Conservation (phyloP, 1,140 invertebrate species). For the Pogonomyrmex barbatus region DNA sequence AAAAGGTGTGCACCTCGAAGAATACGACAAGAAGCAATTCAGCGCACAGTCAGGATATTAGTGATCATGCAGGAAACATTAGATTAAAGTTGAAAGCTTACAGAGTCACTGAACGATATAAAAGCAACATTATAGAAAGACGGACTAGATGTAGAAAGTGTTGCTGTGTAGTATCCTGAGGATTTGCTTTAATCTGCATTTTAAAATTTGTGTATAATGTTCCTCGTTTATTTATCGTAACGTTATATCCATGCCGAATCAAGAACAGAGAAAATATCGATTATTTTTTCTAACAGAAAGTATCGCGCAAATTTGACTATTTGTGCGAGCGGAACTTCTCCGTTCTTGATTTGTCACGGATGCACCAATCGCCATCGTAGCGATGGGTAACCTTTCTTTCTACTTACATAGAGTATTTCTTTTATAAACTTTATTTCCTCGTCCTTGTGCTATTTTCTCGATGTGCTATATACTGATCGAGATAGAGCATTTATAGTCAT, state of each 20-base stretch:
- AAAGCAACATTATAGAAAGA: conserved; percentile 76
- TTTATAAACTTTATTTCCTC: conserved; percentile 10
- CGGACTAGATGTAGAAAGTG: conserved; percentile 79
- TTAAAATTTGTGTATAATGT: conserved; percentile 60
- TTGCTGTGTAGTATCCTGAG: conserved; percentile 82
- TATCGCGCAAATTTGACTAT: neutral
- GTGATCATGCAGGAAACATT: conserved; percentile 68
- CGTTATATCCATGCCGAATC: neutral
- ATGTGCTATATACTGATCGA: conserved; percentile 15
- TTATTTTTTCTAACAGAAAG: neutral
- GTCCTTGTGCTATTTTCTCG: conserved; percentile 16
- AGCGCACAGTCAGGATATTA: conserved; percentile 77
- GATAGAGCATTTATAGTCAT: neutral
- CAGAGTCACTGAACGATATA: conserved; percentile 79
- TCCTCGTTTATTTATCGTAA: conserved; percentile 63
- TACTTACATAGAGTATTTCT: conserved; percentile 52
- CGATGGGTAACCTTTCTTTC: conserved; percentile 19
- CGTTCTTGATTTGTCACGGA: conserved; percentile 5
- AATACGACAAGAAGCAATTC: conserved; percentile 78
- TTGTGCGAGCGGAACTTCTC: neutral
- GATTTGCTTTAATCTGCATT: neutral
- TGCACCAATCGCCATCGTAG: neutral
- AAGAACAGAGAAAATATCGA: neutral
- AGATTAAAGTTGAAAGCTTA: conserved; percentile 78
- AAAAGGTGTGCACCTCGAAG: conserved; percentile 66